A percentile compares a stretch with the other conserved stretches of the same genome.
Evolutionary conservation across 1,140 invertebrate genomes (phyloP).

Genomic region (Leptopilina boulardi): DNA sequence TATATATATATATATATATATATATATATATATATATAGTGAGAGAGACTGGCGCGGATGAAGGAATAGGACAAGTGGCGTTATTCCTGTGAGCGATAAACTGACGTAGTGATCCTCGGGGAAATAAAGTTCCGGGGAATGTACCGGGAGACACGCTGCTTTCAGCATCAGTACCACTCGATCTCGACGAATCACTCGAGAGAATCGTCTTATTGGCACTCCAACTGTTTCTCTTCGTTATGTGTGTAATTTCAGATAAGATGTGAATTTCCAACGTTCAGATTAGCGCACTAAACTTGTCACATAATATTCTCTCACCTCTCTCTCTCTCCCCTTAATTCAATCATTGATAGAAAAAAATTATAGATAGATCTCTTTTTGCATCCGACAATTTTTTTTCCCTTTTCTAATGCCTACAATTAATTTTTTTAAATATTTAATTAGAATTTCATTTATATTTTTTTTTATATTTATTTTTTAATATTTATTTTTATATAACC

Average conservation of each 20-base stretch:
- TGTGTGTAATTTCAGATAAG: conserved; percentile 1
- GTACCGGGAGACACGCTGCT: conserved; percentile 38
- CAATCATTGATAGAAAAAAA: not conserved
- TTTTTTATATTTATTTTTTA: too few relatives aligned
- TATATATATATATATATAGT: too few relatives aligned
- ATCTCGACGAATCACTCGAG: conserved; percentile 43
- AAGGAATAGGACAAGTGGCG: conserved; percentile 35
- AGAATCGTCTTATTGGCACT: conserved; percentile 49
- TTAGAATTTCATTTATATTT: too few relatives aligned
- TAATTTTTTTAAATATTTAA: too few relatives aligned
- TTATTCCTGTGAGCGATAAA: conserved; percentile 50
- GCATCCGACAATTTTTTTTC: too few relatives aligned
- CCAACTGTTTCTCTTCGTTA: conserved; percentile 8
- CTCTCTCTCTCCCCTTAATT: too few relatives aligned
- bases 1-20: too few relatives aligned
- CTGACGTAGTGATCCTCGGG: conserved; percentile 52
- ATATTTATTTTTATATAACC: too few relatives aligned
- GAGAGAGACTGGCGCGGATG: conserved; percentile 1
- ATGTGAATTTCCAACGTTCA: conserved; percentile 7
- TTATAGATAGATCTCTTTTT: too few relatives aligned
- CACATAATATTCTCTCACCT: not conserved
- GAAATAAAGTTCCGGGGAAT: conserved; percentile 50
- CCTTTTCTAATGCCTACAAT: not conserved
- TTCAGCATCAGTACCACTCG: conserved; percentile 14
- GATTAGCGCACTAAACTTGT: conserved; percentile 24